Evolutionary conservation across 2,888 invertebrate species (phyloP).

Genomic region (Cyaniris semiargus): DNA sequence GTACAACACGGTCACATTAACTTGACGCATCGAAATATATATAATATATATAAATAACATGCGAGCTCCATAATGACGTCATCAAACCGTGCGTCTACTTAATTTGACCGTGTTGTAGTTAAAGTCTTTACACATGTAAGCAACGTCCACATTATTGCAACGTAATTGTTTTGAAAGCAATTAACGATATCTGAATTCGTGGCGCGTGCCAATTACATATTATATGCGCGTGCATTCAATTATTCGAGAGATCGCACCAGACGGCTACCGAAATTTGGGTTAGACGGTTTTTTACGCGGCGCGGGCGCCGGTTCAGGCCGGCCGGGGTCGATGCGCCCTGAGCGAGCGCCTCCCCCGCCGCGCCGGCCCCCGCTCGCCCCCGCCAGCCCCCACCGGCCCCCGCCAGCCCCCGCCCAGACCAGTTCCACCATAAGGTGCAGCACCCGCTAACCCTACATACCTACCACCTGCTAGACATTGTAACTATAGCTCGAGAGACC

Average conservation of each 20-base stretch:
- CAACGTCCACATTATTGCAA: neutral
- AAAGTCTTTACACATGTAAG: neutral
- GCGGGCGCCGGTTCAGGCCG: constrained; percentile 62
- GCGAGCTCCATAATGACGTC: too few relatives aligned
- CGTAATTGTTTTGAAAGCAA: constrained; percentile 39
- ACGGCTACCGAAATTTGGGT: constrained; percentile 77
- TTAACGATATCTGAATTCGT: constrained; percentile 47
- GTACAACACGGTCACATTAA: too few relatives aligned
- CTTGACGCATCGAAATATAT: too few relatives aligned
- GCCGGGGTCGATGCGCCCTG: constrained; percentile 72
- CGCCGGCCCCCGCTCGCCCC: constrained; percentile 51
- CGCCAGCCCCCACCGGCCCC: constrained; percentile 48
- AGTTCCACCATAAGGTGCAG: constrained; percentile 76
- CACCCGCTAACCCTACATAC: constrained; percentile 73
- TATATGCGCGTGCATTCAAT: constrained; percentile 52
- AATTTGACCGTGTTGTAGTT: too few relatives aligned
- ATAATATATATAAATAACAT: too few relatives aligned
- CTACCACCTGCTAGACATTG: constrained; percentile 78
- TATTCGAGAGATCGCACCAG: constrained; percentile 66
- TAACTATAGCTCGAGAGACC: constrained; percentile 58
- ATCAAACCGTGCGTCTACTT: too few relatives aligned
- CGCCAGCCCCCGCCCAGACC: constrained; percentile 59
- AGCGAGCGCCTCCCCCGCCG: constrained; percentile 46
- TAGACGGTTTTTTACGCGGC: constrained; percentile 68
- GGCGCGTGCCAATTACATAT: constrained; percentile 64